phyloP scores from a whole-genome alignment of 2,888 invertebrate genomes.

The Seira sanloemensis region DNA sequence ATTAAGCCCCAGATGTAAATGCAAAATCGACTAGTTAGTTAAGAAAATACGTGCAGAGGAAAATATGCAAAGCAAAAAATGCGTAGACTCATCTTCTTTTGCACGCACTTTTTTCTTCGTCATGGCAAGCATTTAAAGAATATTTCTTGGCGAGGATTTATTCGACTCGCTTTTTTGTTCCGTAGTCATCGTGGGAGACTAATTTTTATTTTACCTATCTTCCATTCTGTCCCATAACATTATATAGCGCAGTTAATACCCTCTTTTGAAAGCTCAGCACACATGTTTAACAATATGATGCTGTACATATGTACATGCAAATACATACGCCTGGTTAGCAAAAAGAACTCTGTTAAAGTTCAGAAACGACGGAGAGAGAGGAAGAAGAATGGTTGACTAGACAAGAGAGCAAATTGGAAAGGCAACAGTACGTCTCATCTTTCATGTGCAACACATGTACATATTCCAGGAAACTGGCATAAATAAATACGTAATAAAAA shows the following conservation, averaged over 20 bases:
- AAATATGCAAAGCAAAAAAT: background rate
- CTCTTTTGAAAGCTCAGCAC: background rate
- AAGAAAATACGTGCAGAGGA: background rate
- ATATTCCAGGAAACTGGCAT: constrained; percentile 54
- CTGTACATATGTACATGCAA: background rate
- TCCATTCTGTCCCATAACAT: background rate
- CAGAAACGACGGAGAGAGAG: background rate
- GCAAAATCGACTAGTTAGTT: constrained; percentile 8
- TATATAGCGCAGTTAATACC: background rate
- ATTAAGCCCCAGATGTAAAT: background rate
- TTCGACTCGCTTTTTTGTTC: background rate
- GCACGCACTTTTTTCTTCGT: constrained; percentile 16
- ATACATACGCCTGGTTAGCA: background rate
- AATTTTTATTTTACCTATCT: constrained; percentile 2
- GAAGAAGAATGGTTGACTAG: constrained; percentile 27
- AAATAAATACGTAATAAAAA: constrained; percentile 52
- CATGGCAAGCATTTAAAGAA: background rate
- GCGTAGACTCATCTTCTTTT: constrained; percentile 13
- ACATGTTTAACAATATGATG: background rate
- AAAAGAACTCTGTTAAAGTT: background rate
- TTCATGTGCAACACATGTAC: constrained; percentile 51
- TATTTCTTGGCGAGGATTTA: constrained; percentile 51
- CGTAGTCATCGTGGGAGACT: constrained; percentile 10
- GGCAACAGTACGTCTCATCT: constrained; percentile 50
- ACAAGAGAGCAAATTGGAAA: constrained; percentile 57